Conservation (phyloP, 2,797 vertebrate species). For the Phataginus tetradactyla region DNA sequence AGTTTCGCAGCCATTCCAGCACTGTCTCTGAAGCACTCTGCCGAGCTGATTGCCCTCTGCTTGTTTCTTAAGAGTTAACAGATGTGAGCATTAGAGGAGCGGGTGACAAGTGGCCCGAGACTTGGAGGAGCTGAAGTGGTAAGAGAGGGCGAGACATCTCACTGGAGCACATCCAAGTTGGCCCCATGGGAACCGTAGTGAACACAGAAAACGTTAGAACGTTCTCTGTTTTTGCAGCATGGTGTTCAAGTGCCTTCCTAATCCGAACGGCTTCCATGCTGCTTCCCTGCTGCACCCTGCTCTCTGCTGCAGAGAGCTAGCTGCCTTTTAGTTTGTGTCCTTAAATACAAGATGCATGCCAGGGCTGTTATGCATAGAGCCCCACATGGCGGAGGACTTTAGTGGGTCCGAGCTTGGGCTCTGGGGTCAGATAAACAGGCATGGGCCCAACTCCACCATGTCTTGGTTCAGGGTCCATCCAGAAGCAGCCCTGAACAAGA, state of each 20-base stretch:
- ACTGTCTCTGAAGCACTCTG: not conserved
- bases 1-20: not conserved
- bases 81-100: not conserved
- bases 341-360: not conserved
- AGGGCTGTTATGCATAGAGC: too few relatives aligned
- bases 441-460: not conserved
- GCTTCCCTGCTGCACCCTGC: rapidly evolving
- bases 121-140: not conserved
- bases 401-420: not conserved
- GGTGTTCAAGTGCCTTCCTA: not conserved
- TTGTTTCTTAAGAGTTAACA: not conserved
- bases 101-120: not conserved
- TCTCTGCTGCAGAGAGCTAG: too few relatives aligned
- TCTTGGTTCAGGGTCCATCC: not conserved
- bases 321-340: not conserved
- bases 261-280: not conserved
- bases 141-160: not conserved
- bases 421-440: not conserved
- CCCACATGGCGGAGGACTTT: not conserved
- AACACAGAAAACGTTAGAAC: not conserved
- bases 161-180: rapidly evolving
- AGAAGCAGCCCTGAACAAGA: not conserved
- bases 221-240: not conserved
- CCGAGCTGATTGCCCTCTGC: not conserved
- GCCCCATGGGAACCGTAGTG: rapidly evolving